phyloP scores from a whole-genome alignment of 2,888 invertebrate genomes.

The Hydrotaea cyrtoneurina region DNA sequence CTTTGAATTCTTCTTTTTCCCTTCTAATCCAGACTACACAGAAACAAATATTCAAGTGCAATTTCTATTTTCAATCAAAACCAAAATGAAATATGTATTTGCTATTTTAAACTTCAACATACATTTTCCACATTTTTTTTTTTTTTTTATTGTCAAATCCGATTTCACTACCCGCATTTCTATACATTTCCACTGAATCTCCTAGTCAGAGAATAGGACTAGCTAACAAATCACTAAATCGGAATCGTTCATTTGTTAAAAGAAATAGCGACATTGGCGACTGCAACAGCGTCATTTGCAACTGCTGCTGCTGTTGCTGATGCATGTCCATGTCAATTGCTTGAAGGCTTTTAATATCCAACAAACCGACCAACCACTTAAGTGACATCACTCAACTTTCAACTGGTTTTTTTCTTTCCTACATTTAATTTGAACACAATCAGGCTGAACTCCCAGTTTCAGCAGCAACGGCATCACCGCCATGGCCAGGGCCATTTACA shows the following conservation, averaged over 20 bases:
- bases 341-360: constrained; percentile 56
- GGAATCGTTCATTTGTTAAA: not conserved
- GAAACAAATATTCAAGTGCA: too few species aligned
- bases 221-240: not conserved
- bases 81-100: too few species aligned
- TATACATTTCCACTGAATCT: not conserved
- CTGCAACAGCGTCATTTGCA: too few species aligned
- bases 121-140: too few species aligned
- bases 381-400: constrained; percentile 62
- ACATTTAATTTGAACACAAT: constrained; percentile 52
- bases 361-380: constrained; percentile 53
- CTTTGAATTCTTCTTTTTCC: too few species aligned
- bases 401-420: constrained; percentile 6
- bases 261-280: not conserved
- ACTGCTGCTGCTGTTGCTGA: not conserved
- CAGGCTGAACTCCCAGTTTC: not conserved
- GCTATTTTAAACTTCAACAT: too few species aligned
- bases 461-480: too few species aligned
- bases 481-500: not conserved
- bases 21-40: too few species aligned
- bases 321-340: constrained; percentile 57
- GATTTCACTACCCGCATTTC: not conserved
- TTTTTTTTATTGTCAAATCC: not conserved
- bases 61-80: too few species aligned
- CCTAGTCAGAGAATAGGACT: not conserved